phyloP scores from a whole-genome alignment of 2,888 invertebrate genomes.

The Phaedon cochleariae region DNA sequence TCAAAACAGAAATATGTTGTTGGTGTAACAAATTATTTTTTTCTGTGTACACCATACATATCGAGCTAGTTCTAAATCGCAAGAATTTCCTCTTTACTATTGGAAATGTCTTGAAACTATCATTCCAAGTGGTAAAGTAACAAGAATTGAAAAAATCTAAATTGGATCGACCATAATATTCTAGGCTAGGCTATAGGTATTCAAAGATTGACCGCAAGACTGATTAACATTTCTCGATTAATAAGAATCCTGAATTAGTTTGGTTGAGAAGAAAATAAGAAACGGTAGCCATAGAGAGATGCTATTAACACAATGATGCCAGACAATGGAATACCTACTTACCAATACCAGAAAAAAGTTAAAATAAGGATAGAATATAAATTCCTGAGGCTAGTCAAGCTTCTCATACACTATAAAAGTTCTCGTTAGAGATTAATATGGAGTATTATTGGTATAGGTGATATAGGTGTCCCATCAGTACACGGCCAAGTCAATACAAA shows the following conservation, averaged over 20 bases:
- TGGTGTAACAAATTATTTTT: no score
- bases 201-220: constrained; percentile 16
- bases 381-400: no score
- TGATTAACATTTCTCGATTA: constrained; percentile 6
- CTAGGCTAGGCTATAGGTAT: background rate
- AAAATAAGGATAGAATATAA: no score
- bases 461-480: no score
- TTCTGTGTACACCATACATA: no score
- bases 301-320: background rate
- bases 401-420: no score
- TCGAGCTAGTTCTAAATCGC: no score
- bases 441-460: no score
- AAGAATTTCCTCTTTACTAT: constrained; percentile 30
- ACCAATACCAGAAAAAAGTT: no score
- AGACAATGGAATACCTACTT: background rate
- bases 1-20: no score
- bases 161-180: constrained; percentile 23
- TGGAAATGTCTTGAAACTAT: constrained; percentile 27
- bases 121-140: constrained; percentile 35
- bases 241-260: background rate
- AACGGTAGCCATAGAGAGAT: constrained; percentile 6
- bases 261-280: background rate
- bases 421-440: no score
- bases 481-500: no score
- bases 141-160: constrained; percentile 25